Percentiles rank a stretch among this genome's conserved stretches.
These are phyloP conservation scores for Pardalotus punctatus DNA, from an alignment of 2,113 vertebrate species.

Conservation along the genomic window DNA sequence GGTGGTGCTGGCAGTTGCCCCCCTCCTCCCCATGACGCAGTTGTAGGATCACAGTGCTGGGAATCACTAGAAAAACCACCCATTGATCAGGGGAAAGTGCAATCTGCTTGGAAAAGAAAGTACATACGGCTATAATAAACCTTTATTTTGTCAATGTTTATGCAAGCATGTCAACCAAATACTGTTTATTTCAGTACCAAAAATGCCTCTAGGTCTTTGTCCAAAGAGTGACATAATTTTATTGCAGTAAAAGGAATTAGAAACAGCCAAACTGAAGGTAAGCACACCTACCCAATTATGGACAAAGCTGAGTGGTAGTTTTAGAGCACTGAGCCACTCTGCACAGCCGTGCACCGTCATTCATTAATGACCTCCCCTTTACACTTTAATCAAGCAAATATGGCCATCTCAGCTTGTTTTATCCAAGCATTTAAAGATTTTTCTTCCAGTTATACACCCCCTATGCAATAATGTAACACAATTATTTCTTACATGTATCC, in stretches of 20 bases:
- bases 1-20: not conserved
- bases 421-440: not conserved
- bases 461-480: not conserved
- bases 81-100: not conserved
- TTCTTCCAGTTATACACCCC: not conserved
- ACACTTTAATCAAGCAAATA: not conserved
- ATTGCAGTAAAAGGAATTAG: not conserved
- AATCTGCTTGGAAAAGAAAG: not conserved
- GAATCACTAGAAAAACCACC: fast-evolving
- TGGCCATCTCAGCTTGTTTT: not conserved
- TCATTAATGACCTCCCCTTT: not conserved
- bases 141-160: not conserved
- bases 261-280: not conserved
- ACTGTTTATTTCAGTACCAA: not conserved
- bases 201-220: not conserved
- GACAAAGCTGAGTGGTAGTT: not conserved
- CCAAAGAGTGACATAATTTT: not conserved
- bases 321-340: not conserved
- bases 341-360: not conserved
- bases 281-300: not conserved
- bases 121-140: not conserved
- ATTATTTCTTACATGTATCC: not conserved
- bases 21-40: not conserved
- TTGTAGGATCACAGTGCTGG: fast-evolving
- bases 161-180: not conserved